Conservation (phyloP, 2,113 vertebrate species). For the Nothobranchius furzeri region DNA sequence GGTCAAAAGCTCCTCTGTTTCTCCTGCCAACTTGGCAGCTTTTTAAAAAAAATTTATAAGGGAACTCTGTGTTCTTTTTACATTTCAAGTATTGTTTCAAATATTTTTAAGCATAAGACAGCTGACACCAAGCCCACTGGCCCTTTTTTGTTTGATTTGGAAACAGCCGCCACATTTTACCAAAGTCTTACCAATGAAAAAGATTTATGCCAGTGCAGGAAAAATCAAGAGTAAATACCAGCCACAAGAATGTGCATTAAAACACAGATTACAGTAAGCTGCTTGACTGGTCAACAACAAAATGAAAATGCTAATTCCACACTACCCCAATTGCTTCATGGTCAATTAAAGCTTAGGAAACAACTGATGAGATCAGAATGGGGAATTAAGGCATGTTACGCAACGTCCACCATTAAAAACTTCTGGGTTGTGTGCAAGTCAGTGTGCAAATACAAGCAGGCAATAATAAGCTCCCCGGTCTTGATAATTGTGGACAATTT, state of each 20-base stretch:
- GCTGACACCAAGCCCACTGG: slow-evolving; percentile 43
- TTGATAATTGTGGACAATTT: slow-evolving; percentile 81
- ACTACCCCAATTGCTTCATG: slow-evolving; percentile 57
- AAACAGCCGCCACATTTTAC: slow-evolving; percentile 34
- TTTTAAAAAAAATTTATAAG: slow-evolving; percentile 10
- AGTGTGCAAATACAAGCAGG: slow-evolving; percentile 72
- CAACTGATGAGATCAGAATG: slow-evolving; percentile 58
- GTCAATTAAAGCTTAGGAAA: slow-evolving; percentile 66
- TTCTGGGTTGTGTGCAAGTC: slow-evolving; percentile 45
- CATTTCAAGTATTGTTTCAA: slow-evolving; percentile 18
- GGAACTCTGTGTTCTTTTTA: background rate
- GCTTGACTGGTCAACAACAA: slow-evolving; percentile 36
- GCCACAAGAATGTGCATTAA: slow-evolving; percentile 2
- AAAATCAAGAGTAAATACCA: background rate
- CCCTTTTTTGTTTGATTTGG: slow-evolving; percentile 54
- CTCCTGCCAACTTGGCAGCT: slow-evolving; percentile 22
- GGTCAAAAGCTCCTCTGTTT: slow-evolving; percentile 42
- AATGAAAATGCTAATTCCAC: slow-evolving; percentile 53
- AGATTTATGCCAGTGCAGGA: background rate
- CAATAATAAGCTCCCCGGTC: slow-evolving; percentile 77
- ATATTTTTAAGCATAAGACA: slow-evolving; percentile 8
- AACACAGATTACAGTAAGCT: background rate
- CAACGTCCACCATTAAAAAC: slow-evolving; percentile 59
- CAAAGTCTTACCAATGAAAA: background rate
- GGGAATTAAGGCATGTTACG: slow-evolving; percentile 55